Evolutionary conservation across 2,797 vertebrate genomes (phyloP), one percentile per base, ranked within the genome.

Genomic region (Austrolebias charrua): DNA sequence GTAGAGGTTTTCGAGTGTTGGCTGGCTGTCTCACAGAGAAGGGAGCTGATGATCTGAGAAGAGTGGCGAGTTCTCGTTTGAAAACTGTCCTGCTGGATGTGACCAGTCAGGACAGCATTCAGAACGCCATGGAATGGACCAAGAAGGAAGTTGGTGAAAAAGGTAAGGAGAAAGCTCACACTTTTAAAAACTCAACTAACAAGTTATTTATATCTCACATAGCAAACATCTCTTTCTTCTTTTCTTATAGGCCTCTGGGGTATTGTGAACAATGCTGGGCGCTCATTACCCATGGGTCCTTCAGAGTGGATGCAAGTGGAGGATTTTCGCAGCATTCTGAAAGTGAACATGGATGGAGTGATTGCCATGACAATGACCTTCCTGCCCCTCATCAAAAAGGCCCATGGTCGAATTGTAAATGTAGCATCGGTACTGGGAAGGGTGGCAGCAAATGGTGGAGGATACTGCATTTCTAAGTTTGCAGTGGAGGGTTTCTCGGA

Each of bases 401-500:
- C 94, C 3, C 89, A 54, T 0, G 97, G 96, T 2, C 92, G 96
- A 0, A 88, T 98, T 12, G 90, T 98, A 6, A 98, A 98, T 10
- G 91, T 95, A 7, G 91, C 95, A 11, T 98, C 96, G 0, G 93
- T 98, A 16, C 84, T 98, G 68, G 96, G 96, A 1, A 92, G 95
- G 56, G 76, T 98, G 19, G 93, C 95, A 0, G 95, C 94, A n/a
- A 95, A 93, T 0, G 96, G 96, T 0, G 97, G 96, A 0, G 97
- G 95, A 58, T 98, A 98, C 82, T 96, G 95, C 82, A 55, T 95
- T 67, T 98, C 96, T 68, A 98, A 98, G 71, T 97, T 93, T 69
- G 95, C 92, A 2, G 89, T 98, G 74, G 97, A 98, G 76, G 91
- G 93, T 66, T 98, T 98, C 75, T 98, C 96, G 0, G 97, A 98